phyloP scores from a whole-genome alignment of 2,113 vertebrate species.

The Dromiciops gliroides region DNA sequence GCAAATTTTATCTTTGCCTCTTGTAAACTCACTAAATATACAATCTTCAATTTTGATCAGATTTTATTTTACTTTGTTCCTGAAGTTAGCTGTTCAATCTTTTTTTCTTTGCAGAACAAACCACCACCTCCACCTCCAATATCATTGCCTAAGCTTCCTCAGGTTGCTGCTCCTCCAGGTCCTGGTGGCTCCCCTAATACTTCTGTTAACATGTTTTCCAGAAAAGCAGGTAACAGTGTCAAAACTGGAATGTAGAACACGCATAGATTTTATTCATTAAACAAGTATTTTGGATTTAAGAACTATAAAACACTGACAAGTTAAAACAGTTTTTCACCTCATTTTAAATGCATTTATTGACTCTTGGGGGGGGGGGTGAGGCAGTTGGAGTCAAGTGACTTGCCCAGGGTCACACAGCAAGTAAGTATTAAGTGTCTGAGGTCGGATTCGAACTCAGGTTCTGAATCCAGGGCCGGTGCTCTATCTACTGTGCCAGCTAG shows the following conservation, averaged over 20 bases:
- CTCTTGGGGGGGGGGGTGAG: no score
- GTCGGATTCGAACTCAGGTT: no score
- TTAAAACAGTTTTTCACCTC: not conserved
- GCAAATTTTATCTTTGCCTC: not conserved
- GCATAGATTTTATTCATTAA: rapidly evolving
- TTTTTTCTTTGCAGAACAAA: slow-evolving; percentile 85
- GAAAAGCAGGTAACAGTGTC: slow-evolving; percentile 91
- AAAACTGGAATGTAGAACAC: not conserved
- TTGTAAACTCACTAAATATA: not conserved
- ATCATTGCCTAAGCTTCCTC: slow-evolving; percentile 87
- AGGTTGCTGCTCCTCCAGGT: slow-evolving; percentile 75
- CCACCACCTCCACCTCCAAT: slow-evolving; percentile 92
- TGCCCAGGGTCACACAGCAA: no score
- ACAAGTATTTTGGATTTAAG: rapidly evolving
- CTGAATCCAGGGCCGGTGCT: no score
- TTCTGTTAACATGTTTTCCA: slow-evolving; percentile 94
- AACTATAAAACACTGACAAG: rapidly evolving
- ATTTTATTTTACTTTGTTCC: not conserved
- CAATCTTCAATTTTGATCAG: not conserved
- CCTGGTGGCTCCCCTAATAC: slow-evolving; percentile 78
- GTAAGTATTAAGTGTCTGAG: no score
- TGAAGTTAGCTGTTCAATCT: not conserved
- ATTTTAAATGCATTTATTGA: not conserved
- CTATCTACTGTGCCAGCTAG: no score
- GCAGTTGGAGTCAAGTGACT: no score